These are phyloP conservation scores for Panonychus citri DNA, from an alignment of 1,140 invertebrate genomes.

Conservation along the genomic window DNA sequence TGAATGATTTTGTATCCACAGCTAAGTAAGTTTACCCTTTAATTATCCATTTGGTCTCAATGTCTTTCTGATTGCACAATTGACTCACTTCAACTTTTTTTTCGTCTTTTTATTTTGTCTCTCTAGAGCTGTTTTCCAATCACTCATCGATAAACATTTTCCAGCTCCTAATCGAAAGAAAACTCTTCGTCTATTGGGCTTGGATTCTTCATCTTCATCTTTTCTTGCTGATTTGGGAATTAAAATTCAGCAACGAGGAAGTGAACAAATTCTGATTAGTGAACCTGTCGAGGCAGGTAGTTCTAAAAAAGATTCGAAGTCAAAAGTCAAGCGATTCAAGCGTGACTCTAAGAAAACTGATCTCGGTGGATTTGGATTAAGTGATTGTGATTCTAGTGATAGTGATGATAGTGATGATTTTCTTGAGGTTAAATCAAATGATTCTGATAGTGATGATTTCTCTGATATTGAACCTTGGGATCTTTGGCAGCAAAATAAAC, in stretches of 20 bases:
- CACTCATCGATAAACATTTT: conserved; percentile 88
- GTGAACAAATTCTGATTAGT: conserved; percentile 1
- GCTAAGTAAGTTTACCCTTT: conserved; percentile 51
- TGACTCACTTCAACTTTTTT: too few species aligned
- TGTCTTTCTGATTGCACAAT: conserved; percentile 2
- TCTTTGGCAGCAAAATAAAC: conserved; percentile 1
- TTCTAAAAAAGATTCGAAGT: neutral
- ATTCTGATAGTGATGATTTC: conserved; percentile 11
- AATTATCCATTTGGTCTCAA: neutral
- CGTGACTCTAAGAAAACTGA: neutral
- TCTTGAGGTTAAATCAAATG: conserved; percentile 2
- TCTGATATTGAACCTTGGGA: neutral
- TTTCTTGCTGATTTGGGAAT: conserved; percentile 11
- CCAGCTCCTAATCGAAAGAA: conserved; percentile 64
- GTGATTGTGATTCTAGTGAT: too few species aligned
- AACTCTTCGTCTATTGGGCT: conserved; percentile 52
- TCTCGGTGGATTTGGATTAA: neutral
- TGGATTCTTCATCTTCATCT: conserved; percentile 27
- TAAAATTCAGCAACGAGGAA: conserved; percentile 2
- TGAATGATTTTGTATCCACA: conserved; percentile 94
- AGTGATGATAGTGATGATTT: neutral
- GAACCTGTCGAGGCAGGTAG: neutral
- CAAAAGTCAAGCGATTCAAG: neutral
- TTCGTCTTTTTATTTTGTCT: conserved; percentile 10
- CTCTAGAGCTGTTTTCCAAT: conserved; percentile 58